Percentiles rank a stretch among this genome's conserved stretches.
Conservation (phyloP, 2,113 vertebrate genomes). For the Phalacrocorax pelagicus region DNA sequence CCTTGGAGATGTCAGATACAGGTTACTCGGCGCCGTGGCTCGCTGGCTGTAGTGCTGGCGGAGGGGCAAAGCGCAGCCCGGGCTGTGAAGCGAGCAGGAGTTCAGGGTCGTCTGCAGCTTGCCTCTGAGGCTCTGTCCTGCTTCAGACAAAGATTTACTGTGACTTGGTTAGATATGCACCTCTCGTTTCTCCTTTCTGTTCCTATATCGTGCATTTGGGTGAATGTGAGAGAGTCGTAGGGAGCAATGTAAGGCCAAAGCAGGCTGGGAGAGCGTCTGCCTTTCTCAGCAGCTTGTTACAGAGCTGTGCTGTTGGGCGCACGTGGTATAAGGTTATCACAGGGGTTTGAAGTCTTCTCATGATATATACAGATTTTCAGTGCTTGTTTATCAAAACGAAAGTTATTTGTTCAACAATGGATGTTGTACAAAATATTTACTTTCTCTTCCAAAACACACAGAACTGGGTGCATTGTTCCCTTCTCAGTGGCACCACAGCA, state of each 20-base stretch:
- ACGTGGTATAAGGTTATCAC: background rate
- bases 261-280: background rate
- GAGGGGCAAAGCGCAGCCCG: background rate
- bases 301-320: background rate
- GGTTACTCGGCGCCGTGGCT: background rate
- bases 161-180: background rate
- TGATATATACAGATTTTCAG: background rate
- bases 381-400: conserved; percentile 32
- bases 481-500: background rate
- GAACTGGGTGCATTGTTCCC: background rate
- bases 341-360: background rate
- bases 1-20: background rate
- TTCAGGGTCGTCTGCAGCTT: background rate
- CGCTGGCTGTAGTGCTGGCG: background rate
- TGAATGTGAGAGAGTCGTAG: background rate
- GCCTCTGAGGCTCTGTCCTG: background rate
- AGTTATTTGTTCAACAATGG: conserved; percentile 28
- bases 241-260: background rate
- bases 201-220: background rate
- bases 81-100: background rate
- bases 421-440: conserved; percentile 32
- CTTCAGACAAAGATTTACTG: background rate
- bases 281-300: background rate
- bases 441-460: conserved; percentile 24
- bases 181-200: background rate